Evolutionary conservation across 37 sponge, comb jelly and placozoan species (phyloP).

Genomic region (Beroe ovata): DNA sequence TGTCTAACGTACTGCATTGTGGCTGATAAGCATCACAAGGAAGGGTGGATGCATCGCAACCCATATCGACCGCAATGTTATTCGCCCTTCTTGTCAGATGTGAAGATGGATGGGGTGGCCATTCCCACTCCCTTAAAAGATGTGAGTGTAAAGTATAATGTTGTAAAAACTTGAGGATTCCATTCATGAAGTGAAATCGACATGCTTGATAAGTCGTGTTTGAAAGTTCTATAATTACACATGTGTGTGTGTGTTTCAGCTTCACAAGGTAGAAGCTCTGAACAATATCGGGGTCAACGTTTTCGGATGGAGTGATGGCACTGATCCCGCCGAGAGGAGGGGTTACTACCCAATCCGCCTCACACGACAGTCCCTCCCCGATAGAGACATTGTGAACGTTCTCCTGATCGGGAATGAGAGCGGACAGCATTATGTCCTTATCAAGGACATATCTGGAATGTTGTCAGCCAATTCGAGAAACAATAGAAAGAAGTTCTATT

Average conservation of each 20-base stretch:
- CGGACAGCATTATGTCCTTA: not conserved
- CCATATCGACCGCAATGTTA: not conserved
- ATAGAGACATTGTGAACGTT: not conserved
- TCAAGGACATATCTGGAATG: not conserved
- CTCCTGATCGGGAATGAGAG: not conserved
- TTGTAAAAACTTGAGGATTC: too few relatives aligned
- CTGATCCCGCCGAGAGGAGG: not conserved
- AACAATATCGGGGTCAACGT: not conserved
- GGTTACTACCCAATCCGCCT: not conserved
- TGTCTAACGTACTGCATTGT: not conserved
- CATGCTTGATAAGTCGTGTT: too few relatives aligned
- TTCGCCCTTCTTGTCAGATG: not conserved
- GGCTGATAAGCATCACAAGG: not conserved
- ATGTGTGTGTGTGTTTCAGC: not conserved
- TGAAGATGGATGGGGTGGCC: not conserved
- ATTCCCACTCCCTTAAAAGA: not conserved
- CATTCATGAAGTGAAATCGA: too few relatives aligned
- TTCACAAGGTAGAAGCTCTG: not conserved
- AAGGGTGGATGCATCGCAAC: not conserved
- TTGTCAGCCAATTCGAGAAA: not conserved
- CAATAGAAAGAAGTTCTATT: not conserved
- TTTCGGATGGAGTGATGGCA: not conserved
- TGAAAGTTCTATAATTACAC: too few relatives aligned
- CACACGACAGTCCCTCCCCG: not conserved
- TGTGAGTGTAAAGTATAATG: not conserved